Evolutionary conservation across 1,140 invertebrate genomes (phyloP).

Genomic region (Drosophila nikananu): DNA sequence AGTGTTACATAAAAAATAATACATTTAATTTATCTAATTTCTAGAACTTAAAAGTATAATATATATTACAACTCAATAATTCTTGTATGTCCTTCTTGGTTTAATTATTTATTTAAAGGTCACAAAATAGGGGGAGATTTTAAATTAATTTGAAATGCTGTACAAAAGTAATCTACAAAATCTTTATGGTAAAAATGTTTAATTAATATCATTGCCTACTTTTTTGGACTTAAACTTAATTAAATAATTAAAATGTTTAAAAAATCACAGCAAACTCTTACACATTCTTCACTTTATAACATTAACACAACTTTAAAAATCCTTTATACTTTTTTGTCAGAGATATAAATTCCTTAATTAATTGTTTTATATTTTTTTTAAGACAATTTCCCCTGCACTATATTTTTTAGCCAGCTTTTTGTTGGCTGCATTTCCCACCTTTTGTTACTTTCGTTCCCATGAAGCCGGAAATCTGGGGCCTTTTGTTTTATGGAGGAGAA

Average conservation of each 20-base stretch:
- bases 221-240: too few relatives aligned
- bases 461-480: conserved; percentile 47
- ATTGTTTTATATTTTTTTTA: background rate
- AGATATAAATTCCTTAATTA: background rate
- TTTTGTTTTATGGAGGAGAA: conserved; percentile 50
- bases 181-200: too few relatives aligned
- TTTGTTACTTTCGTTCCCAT: conserved; percentile 41
- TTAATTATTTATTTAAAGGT: background rate
- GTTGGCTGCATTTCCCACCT: conserved; percentile 25
- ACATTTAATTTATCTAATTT: background rate
- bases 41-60: background rate
- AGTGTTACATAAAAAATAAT: background rate
- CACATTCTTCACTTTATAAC: too few relatives aligned
- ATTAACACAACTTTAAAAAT: too few relatives aligned
- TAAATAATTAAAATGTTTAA: too few relatives aligned
- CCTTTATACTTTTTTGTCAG: too few relatives aligned
- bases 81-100: background rate
- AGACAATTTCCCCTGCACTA: conserved; percentile 5
- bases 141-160: background rate
- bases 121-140: background rate
- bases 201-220: too few relatives aligned
- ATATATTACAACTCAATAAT: background rate
- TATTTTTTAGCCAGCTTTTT: conserved; percentile 26
- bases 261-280: too few relatives aligned
- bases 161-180: too few relatives aligned